Base-by-base conservation (phyloP, 2,113 vertebrate species). In the Anoplopoma fimbria region DNA sequence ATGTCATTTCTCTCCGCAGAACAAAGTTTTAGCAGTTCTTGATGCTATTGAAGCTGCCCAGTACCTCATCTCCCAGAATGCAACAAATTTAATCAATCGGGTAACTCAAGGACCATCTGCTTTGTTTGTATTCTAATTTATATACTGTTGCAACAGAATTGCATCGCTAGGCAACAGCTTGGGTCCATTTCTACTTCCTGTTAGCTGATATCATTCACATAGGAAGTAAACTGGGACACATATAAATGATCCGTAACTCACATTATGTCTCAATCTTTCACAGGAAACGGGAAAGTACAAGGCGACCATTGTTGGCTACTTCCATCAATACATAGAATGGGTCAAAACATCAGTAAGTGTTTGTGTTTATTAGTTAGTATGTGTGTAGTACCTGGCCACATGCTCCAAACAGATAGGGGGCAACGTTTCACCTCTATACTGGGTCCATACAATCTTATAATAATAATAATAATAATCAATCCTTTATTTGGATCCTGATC, bases 301-400 rank as follows among this genome's bases (percentile, higher is more conserved):
- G 68, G 88, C 91, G n/a, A 96, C 84, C 29, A 92, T 99, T 68
- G 75, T 96, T 45, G 92, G 94, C 49, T 97, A 99, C 95, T 98
- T 99, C 75, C 93, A 95, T 72, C 96, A 95, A 2, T 99, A 99
- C 60, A 64, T 96, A 23, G 92, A 95, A 6, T 99, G 98, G 98
- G 94, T 97, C 80, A 96, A 95, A 85, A 93, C 94, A 19, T 95
- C 97, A 15, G 98, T 99, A 94, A 98, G 97, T 96, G 65, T 88
- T 51, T 13, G 1, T 42, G 57, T 89, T 33, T 3, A 14, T 42
- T n/a, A n/a, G n/a, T n/a, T n/a, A n/a, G n/a, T n/a, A n/a, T n/a
- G n/a, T n/a, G 51, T 55, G 53, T 25, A 51, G 49, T 9, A n/a
- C 49, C 8, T 19, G 15, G 14, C 42, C 42, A 45, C 42, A 45